Evolutionary conservation across 2,113 vertebrate genomes (phyloP).

Genomic region (Ptychochromis oligacanthus): DNA sequence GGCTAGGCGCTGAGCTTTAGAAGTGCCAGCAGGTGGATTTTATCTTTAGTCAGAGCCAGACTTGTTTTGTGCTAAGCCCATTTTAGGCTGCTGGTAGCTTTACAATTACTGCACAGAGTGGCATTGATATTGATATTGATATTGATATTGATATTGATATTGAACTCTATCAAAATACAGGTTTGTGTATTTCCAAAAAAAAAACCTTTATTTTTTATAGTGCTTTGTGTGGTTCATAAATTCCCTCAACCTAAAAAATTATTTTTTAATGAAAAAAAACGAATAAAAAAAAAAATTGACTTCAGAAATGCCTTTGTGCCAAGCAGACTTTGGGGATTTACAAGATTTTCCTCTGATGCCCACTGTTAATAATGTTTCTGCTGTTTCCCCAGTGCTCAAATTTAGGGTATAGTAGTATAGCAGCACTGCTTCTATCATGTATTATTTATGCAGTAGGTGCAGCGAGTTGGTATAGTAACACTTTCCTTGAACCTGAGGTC

Average conservation of each 20-base stretch:
- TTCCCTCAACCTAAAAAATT: not conserved
- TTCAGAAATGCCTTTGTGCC: not conserved
- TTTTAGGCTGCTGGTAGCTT: not conserved
- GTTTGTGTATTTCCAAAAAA: not conserved
- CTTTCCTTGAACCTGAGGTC: not conserved
- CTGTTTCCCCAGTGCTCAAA: not conserved
- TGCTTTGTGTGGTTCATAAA: accelerated
- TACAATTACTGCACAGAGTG: not conserved
- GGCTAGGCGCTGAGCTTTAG: not conserved
- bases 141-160: not conserved
- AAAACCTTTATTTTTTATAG: accelerated
- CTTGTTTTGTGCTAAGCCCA: not conserved
- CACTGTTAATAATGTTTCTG: not conserved
- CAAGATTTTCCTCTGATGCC: accelerated
- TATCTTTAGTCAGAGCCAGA: not conserved
- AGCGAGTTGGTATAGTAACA: not conserved
- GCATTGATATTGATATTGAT: not conserved
- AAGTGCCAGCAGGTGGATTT: not conserved
- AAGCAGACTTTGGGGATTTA: not conserved
- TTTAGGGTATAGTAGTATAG: not conserved
- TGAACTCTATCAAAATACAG: not conserved
- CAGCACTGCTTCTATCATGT: not conserved
- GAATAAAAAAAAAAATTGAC: not conserved
- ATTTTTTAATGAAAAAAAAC: not conserved
- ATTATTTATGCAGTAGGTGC: not conserved